A percentile compares a stretch with the other conserved stretches of the same genome.
These are phyloP conservation scores for Drosophila repleta DNA, from an alignment of 1,140 invertebrate genomes.

Conservation along the genomic window DNA sequence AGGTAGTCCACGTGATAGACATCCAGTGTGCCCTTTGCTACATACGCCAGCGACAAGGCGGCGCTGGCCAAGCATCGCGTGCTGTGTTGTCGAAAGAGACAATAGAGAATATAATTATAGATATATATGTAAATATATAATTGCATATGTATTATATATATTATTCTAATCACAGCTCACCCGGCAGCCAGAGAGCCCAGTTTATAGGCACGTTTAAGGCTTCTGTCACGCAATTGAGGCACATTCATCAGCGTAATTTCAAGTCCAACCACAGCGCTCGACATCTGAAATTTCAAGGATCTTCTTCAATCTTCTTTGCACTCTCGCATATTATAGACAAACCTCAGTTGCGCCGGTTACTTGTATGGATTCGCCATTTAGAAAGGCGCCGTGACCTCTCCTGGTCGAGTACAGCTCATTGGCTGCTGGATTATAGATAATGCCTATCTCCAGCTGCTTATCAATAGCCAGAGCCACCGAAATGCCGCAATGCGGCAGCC, in stretches of 20 bases:
- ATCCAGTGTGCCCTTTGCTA: conserved; percentile 89
- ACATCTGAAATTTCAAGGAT: conserved; percentile 39
- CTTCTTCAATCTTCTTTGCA: background rate
- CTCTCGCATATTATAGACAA: background rate
- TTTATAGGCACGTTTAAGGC: conserved; percentile 70
- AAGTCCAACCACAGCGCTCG: conserved; percentile 50
- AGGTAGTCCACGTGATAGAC: conserved; percentile 89
- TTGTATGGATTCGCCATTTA: conserved; percentile 87
- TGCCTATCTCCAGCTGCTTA: conserved; percentile 87
- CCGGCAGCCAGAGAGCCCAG: conserved; percentile 61
- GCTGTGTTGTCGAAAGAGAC: conserved; percentile 65
- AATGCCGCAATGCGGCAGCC: conserved; percentile 87
- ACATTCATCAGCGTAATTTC: conserved; percentile 73
- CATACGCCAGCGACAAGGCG: conserved; percentile 89
- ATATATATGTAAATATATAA: background rate
- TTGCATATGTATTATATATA: background rate
- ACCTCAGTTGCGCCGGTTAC: conserved; percentile 68
- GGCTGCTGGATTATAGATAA: conserved; percentile 91
- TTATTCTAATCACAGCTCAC: conserved; percentile 43
- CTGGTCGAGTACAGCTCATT: conserved; percentile 90
- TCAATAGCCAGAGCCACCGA: conserved; percentile 88
- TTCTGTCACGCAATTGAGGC: conserved; percentile 50
- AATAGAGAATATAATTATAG: too few species aligned
- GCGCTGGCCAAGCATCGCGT: conserved; percentile 90
- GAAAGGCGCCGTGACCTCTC: conserved; percentile 89